These are phyloP conservation scores for Ellobius talpinus DNA, from an alignment of 2,113 vertebrate species.

Conservation along the genomic window DNA sequence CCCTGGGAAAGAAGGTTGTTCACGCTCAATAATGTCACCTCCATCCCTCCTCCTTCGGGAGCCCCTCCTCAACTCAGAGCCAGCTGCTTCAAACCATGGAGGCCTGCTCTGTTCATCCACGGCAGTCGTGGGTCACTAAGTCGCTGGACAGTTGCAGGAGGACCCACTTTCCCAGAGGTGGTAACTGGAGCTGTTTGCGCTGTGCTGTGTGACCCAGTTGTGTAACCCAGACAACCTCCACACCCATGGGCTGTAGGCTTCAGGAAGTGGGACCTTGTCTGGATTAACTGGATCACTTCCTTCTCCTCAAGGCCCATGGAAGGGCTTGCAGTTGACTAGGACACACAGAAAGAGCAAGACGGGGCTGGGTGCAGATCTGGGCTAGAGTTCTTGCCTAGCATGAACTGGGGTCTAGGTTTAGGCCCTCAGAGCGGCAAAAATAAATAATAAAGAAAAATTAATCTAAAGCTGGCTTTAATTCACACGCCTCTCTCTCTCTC, in stretches of 20 bases:
- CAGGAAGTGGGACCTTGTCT: neutral
- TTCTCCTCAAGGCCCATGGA: neutral
- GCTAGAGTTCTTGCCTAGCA: neutral
- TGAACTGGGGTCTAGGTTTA: neutral
- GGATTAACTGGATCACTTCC: conserved; percentile 1
- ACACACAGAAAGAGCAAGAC: neutral
- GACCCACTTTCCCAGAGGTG: neutral
- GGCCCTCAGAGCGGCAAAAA: neutral
- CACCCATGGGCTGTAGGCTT: neutral
- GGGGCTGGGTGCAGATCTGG: neutral
- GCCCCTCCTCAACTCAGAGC: neutral
- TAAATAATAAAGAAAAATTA: neutral
- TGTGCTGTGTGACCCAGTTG: accelerated
- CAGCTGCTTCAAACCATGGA: neutral
- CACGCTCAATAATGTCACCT: neutral
- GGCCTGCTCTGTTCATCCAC: neutral
- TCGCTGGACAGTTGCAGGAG: neutral
- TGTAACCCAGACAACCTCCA: neutral
- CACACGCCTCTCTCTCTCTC: neutral
- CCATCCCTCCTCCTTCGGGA: neutral
- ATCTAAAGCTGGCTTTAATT: conserved; percentile 19
- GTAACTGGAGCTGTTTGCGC: neutral
- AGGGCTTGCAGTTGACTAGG: neutral
- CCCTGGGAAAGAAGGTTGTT: neutral
- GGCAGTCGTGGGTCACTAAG: neutral